These are phyloP conservation scores for Drosophila teissieri DNA, from an alignment of 1,140 invertebrate genomes.

Conservation along the genomic window DNA sequence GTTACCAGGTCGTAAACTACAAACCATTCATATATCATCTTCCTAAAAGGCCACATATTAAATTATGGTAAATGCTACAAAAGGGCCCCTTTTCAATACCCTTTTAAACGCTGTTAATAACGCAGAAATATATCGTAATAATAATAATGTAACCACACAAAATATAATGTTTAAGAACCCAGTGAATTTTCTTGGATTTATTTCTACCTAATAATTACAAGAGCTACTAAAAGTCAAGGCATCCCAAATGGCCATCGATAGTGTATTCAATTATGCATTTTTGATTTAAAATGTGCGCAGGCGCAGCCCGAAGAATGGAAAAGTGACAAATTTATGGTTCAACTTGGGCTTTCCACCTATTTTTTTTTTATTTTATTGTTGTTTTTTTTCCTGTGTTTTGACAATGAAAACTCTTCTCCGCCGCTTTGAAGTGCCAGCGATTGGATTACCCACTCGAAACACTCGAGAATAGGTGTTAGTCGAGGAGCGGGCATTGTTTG, in stretches of 20 bases:
- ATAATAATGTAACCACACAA: no score
- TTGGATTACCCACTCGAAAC: conserved; percentile 53
- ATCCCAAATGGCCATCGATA: not conserved
- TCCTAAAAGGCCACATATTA: conserved; percentile 43
- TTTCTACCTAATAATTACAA: not conserved
- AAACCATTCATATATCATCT: conserved; percentile 61
- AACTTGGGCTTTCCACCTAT: conserved; percentile 1
- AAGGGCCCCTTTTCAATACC: not conserved
- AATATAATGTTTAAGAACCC: no score
- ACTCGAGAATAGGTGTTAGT: conserved; percentile 42
- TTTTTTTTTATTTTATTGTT: not conserved
- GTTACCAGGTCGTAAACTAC: conserved; percentile 68
- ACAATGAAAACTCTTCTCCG: conserved; percentile 59
- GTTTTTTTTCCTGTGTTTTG: conserved; percentile 40
- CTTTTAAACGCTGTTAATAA: not conserved
- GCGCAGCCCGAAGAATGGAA: conserved; percentile 62
- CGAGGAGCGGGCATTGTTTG: conserved; percentile 46
- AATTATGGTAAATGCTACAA: not conserved
- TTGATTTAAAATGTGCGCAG: conserved; percentile 71
- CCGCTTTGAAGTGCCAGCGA: conserved; percentile 31
- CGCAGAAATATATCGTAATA: no score
- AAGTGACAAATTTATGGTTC: conserved; percentile 75
- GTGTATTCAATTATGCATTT: conserved; percentile 62
- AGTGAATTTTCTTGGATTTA: no score
- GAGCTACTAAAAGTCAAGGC: not conserved